Evolutionary conservation across 2,797 vertebrate genomes (phyloP).

Genomic region (Champsocephalus esox): DNA sequence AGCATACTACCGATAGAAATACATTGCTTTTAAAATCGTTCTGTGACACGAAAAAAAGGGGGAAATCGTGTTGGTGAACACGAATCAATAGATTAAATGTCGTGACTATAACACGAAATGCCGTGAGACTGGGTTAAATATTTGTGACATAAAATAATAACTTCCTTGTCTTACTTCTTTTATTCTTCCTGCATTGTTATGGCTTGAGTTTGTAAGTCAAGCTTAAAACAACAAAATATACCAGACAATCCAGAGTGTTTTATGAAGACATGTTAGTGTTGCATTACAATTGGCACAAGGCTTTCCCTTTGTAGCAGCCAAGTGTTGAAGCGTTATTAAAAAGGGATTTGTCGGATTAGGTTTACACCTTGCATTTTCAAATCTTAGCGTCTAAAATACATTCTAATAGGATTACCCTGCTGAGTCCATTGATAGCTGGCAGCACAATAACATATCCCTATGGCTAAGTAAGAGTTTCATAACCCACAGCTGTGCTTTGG

Average conservation of each 20-base stretch:
- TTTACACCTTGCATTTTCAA: slow-evolving; percentile 10
- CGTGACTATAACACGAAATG: no score
- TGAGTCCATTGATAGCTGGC: slow-evolving; percentile 4
- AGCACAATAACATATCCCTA: slow-evolving; percentile 8
- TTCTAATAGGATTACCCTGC: slow-evolving; percentile 9
- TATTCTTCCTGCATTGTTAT: no score
- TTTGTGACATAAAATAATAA: not conserved
- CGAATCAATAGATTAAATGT: no score
- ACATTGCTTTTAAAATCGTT: no score
- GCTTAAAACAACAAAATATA: not conserved
- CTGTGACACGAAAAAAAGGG: no score
- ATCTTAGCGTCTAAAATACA: slow-evolving; percentile 16
- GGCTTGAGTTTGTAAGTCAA: no score
- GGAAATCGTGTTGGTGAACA: no score
- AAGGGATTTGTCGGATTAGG: slow-evolving; percentile 2
- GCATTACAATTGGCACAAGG: not conserved
- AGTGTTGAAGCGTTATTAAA: slow-evolving; percentile 3
- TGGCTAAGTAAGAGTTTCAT: slow-evolving; percentile 5
- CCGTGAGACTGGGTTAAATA: no score
- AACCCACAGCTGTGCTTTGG: slow-evolving; percentile 48
- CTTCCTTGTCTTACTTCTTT: not conserved
- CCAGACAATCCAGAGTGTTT: not conserved
- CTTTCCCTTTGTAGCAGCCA: not conserved
- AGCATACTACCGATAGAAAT: no score
- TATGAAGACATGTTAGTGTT: not conserved